Evolutionary conservation across 2,113 vertebrate genomes (phyloP).

Genomic region (Lepisosteus osseus): DNA sequence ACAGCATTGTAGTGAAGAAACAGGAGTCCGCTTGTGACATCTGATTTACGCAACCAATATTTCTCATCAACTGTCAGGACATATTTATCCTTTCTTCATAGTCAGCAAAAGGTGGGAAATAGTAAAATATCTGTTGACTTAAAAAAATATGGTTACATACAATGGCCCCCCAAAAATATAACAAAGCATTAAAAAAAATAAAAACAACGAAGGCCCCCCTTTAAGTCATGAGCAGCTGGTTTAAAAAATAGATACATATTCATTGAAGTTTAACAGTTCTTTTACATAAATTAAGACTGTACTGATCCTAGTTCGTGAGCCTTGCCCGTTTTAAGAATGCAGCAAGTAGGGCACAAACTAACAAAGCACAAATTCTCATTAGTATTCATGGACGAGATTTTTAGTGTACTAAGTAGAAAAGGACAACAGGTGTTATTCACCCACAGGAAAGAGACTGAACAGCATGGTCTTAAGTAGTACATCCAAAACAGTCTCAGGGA

Average conservation of each 20-base stretch:
- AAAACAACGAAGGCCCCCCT: too few relatives aligned
- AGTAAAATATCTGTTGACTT: too few relatives aligned
- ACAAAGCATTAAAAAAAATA: too few relatives aligned
- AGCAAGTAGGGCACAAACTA: neutral
- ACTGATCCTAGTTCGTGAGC: neutral
- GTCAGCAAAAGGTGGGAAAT: neutral
- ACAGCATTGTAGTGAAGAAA: neutral
- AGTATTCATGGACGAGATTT: neutral
- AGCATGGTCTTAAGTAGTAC: neutral
- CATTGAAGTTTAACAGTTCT: too few relatives aligned
- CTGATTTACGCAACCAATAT: neutral
- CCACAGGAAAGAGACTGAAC: neutral
- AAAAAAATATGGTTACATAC: too few relatives aligned
- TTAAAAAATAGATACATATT: too few relatives aligned
- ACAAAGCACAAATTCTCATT: neutral
- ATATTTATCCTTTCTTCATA: neutral
- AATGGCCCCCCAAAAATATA: too few relatives aligned
- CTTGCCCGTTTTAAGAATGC: neutral
- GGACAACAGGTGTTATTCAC: neutral
- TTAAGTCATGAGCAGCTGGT: too few relatives aligned
- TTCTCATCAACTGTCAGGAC: neutral
- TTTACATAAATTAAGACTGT: neutral
- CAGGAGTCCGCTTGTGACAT: neutral
- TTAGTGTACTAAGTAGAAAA: neutral
- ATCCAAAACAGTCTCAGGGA: too few relatives aligned